These are phyloP conservation scores for Pogona vitticeps DNA, from an alignment of 2,113 vertebrate species.

Conservation along the genomic window DNA sequence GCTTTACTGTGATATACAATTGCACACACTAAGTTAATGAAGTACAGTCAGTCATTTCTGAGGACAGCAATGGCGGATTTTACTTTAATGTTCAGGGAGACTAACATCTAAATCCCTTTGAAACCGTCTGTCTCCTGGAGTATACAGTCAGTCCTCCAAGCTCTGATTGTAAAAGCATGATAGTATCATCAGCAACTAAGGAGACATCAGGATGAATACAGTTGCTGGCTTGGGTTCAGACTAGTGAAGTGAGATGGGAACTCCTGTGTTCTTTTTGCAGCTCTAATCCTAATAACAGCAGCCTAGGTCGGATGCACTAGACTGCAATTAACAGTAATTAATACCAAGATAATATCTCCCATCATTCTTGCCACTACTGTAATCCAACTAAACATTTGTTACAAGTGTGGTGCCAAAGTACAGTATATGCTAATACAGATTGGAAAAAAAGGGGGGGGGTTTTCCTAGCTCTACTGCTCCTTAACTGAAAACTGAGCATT, in stretches of 20 bases:
- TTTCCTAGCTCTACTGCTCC: too few species aligned
- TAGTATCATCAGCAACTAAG: conserved; percentile 6
- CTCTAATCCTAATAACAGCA: neutral
- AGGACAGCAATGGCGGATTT: conserved; percentile 20
- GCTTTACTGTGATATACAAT: conserved; percentile 28
- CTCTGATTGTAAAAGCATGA: neutral
- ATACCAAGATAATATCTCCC: conserved; percentile 8
- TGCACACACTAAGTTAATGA: conserved; percentile 32
- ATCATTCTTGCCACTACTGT: neutral
- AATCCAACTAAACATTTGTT: neutral
- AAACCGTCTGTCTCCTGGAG: conserved; percentile 33
- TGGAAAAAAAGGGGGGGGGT: too few species aligned
- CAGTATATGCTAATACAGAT: neutral
- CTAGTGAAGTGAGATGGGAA: neutral
- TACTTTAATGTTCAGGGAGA: conserved; percentile 26
- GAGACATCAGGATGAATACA: neutral
- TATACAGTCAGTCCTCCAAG: conserved; percentile 7
- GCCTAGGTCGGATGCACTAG: neutral
- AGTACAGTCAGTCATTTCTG: conserved; percentile 44
- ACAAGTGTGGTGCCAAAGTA: neutral
- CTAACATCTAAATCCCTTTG: conserved; percentile 20
- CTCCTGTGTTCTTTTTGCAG: conserved; percentile 16
- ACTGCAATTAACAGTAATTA: conserved; percentile 7
- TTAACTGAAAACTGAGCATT: neutral
- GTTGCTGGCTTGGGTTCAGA: neutral